A percentile compares a stretch with the other conserved stretches of the same genome.
These are phyloP conservation scores for Brienomyrus longianalis DNA, from an alignment of 2,113 vertebrate genomes.

Conservation along the genomic window DNA sequence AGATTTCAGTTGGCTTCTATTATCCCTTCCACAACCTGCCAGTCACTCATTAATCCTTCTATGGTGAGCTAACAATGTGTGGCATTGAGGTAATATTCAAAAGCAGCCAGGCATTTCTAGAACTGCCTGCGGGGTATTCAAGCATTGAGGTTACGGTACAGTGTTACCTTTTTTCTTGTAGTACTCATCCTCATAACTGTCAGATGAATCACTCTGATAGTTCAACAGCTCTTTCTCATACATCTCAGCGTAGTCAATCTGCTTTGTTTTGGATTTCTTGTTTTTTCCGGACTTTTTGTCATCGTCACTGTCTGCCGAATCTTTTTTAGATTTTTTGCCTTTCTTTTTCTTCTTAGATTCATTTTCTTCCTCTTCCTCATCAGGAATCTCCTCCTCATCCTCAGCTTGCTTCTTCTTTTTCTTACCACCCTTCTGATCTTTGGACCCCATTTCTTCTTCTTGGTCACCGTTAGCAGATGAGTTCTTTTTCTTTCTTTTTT, in stretches of 20 bases:
- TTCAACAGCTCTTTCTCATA: constrained; percentile 78
- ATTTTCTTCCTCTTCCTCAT: constrained; percentile 47
- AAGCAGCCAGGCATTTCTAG: constrained; percentile 38
- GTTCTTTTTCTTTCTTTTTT: constrained; percentile 38
- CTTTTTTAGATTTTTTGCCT: constrained; percentile 40
- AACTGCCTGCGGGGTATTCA: background rate
- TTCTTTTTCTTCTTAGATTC: constrained; percentile 54
- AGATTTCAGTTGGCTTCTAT: constrained; percentile 23
- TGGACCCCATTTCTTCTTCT: constrained; percentile 56
- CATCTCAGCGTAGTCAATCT: constrained; percentile 72
- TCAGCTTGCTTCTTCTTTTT: constrained; percentile 56
- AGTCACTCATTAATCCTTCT: constrained; percentile 33
- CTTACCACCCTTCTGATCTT: constrained; percentile 55
- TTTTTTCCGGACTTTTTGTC: constrained; percentile 69
- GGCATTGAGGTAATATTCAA: constrained; percentile 47
- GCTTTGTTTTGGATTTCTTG: constrained; percentile 69
- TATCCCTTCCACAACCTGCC: constrained; percentile 46
- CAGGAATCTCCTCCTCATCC: constrained; percentile 20
- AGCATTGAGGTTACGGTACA: background rate
- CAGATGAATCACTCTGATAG: constrained; percentile 74
- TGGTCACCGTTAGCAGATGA: constrained; percentile 45
- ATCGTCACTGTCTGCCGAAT: constrained; percentile 51
- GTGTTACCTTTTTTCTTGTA: constrained; percentile 85
- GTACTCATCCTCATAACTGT: constrained; percentile 81
- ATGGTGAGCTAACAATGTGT: constrained; percentile 47